These are phyloP conservation scores for Lumbricus terrestris DNA, from an alignment of 2,888 invertebrate species.

Conservation along the genomic window DNA sequence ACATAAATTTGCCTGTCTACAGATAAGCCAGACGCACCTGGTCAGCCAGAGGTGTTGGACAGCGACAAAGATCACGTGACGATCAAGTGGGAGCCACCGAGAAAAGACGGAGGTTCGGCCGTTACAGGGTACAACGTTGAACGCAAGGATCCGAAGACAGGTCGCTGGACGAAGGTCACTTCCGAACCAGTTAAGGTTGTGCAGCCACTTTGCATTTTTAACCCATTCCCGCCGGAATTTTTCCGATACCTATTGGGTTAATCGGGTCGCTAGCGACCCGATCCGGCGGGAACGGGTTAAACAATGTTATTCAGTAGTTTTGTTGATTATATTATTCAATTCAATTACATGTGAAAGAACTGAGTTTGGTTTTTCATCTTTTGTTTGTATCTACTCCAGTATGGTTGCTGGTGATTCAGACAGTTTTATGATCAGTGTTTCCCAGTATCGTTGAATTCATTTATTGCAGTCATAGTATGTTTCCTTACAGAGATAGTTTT, in stretches of 20 bases:
- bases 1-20: not conserved
- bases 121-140: slow-evolving; percentile 74
- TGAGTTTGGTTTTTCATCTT: not conserved
- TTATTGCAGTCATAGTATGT: not conserved
- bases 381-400: not conserved
- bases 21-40: slow-evolving; percentile 65
- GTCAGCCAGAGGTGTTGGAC: slow-evolving; percentile 84
- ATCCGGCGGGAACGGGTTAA: too few species aligned
- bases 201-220: not conserved
- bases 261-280: too few species aligned
- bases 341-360: not conserved
- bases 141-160: slow-evolving; percentile 69
- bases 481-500: not conserved
- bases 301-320: not conserved
- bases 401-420: not conserved
- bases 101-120: slow-evolving; percentile 83
- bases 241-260: too few species aligned
- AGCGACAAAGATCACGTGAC: slow-evolving; percentile 93
- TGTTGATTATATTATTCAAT: too few species aligned
- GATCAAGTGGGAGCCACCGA: slow-evolving; percentile 85
- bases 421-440: not conserved
- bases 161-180: slow-evolving; percentile 75
- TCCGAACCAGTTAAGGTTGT: slow-evolving; percentile 32
- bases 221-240: too few species aligned
- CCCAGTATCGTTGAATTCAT: not conserved